These are phyloP conservation scores for Emydura subglobosa DNA, from an alignment of 2,113 vertebrate genomes.

Conservation along the genomic window DNA sequence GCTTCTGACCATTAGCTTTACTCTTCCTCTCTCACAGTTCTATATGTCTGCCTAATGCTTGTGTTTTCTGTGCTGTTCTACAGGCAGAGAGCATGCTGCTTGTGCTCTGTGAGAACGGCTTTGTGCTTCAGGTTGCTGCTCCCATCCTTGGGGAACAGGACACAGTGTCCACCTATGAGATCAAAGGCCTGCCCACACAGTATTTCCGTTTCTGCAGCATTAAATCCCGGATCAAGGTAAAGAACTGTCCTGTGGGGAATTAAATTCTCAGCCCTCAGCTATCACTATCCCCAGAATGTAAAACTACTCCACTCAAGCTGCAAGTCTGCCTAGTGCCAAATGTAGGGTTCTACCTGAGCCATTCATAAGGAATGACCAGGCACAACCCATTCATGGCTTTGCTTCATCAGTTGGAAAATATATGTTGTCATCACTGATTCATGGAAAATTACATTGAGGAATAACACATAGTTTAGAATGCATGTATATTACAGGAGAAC, in stretches of 20 bases:
- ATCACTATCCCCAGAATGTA: neutral
- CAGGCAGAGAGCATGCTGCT: slow-evolving; percentile 85
- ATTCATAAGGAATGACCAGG: neutral
- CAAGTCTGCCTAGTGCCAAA: neutral
- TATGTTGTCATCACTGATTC: neutral
- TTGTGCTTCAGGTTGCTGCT: slow-evolving; percentile 83
- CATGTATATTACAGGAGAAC: neutral
- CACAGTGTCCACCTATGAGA: slow-evolving; percentile 78
- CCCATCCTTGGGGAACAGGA: slow-evolving; percentile 69
- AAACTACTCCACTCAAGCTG: neutral
- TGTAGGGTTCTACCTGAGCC: neutral
- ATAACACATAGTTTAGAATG: neutral
- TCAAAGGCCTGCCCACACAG: slow-evolving; percentile 78
- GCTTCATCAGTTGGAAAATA: neutral
- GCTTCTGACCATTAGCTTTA: neutral
- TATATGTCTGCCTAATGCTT: neutral
- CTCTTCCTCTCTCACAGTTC: neutral
- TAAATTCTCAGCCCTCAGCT: neutral
- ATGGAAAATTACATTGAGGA: neutral
- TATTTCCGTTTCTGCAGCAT: slow-evolving; percentile 91
- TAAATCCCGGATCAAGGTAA: slow-evolving; percentile 92
- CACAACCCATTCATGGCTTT: neutral
- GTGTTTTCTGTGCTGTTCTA: slow-evolving; percentile 48
- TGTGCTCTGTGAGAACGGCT: slow-evolving; percentile 88
- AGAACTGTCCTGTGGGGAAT: neutral